A percentile compares a stretch with the other conserved stretches of the same genome.
Conservation (phyloP, 1,140 invertebrate species). For the Mactra quadrangularis region DNA sequence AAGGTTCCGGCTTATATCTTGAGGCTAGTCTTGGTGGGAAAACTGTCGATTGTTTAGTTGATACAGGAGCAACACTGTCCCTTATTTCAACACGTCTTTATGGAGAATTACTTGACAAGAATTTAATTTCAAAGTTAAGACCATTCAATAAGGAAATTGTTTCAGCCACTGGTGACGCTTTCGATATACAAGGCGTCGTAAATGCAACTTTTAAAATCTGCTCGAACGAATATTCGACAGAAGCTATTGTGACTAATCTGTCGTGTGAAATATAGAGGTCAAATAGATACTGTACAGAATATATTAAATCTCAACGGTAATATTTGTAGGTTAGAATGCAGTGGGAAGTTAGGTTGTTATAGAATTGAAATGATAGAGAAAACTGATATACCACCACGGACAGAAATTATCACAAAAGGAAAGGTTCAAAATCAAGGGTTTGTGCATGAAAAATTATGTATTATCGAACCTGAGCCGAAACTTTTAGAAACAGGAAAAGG, state of each 20-base stretch:
- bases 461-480: background rate
- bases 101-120: background rate
- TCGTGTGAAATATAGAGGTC: background rate
- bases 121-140: no score
- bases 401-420: background rate
- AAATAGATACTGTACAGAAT: background rate
- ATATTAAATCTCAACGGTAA: background rate
- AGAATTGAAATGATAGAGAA: slow-evolving; percentile 1
- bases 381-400: background rate
- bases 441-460: background rate
- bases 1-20: background rate
- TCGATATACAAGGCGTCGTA: no score
- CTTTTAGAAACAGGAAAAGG: background rate
- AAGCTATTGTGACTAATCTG: no score
- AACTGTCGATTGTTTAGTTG: no score
- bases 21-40: background rate
- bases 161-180: no score
- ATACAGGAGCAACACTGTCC: slow-evolving; percentile 15
- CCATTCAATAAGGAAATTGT: no score
- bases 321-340: background rate
- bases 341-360: background rate
- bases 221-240: no score
- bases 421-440: background rate
- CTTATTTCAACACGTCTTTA: background rate
- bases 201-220: no score